Base-by-base conservation (phyloP, 37 sponge, comb jelly and placozoan species). In the Oscarella lobularis region DNA sequence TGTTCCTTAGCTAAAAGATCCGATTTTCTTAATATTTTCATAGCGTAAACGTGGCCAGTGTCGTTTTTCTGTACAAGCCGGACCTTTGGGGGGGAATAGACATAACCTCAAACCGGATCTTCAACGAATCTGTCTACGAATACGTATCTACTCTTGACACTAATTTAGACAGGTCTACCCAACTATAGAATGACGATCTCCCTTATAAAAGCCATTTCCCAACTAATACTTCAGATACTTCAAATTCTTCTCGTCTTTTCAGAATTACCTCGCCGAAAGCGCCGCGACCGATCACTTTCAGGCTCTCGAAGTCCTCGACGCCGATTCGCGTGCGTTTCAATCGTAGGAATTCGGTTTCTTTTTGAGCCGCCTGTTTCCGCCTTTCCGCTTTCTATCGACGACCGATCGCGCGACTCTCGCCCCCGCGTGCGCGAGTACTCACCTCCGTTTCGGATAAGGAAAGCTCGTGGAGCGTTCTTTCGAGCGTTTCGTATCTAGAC, bases 21-120 rank as follows among this genome's bases (percentile, higher is more conserved):
- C 3, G 87, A 67, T 82, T 96, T 96, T 27, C 93, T 69, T 39
- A 96, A 83, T 36, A 92, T 90, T 83, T 96, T 96, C 98, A 96
- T 96, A n/a, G 98, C 98, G 74, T 96, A 96, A 35, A 96, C 92
- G 75, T 96, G 98, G 0, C 98, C 98, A 36, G 98, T 96, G 81
- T 96, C 98, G 29, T 79, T 30, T 69, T 96, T 96, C 89, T 96
- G 98, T 1, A 96, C 98, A 36, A 96, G 75, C 6, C 90, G 82
- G 3, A 81, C 82, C 81, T 80, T 66, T 14, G n/a, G n/a, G n/a
- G n/a, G n/a, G n/a, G n/a, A n/a, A n/a, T n/a, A n/a, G n/a, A n/a
- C n/a, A n/a, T n/a, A n/a, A n/a, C n/a, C n/a, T n/a, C n/a, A n/a
- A n/a, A n/a, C n/a, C n/a, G n/a, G n/a, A n/a, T n/a, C n/a, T n/a